Evolutionary conservation across 2,797 vertebrate genomes (phyloP).

Genomic region (Arctocebus calabarensis): DNA sequence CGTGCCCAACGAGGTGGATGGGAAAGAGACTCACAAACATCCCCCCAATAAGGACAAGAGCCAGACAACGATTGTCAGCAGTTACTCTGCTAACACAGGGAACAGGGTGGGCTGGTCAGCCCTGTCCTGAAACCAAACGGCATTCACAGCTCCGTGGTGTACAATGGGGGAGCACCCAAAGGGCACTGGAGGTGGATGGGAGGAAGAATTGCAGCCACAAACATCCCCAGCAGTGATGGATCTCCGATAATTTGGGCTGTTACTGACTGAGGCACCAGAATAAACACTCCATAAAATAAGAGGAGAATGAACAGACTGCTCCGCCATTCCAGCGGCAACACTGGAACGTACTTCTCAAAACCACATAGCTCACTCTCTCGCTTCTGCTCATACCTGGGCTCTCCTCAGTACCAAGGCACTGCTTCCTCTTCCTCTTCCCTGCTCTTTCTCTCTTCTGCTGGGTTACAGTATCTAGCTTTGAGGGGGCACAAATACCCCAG

Average conservation of each 20-base stretch:
- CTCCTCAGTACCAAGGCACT: not conserved
- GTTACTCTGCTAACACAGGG: not conserved
- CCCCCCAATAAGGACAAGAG: not conserved
- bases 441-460: not conserved
- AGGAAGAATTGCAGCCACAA: not conserved
- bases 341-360: not conserved
- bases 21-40: not conserved
- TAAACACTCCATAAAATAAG: not conserved
- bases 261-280: not conserved
- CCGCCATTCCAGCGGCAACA: not conserved
- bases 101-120: not conserved
- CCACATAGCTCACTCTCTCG: not conserved
- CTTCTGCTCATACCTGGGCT: not conserved
- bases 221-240: not conserved
- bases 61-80: not conserved
- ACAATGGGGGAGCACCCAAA: not conserved
- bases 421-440: not conserved
- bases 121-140: not conserved
- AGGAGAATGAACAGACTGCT: not conserved
- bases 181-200: not conserved
- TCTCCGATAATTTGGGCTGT: not conserved
- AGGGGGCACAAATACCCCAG: not conserved
- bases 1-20: not conserved
- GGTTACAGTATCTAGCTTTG: not conserved
- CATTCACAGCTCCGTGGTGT: not conserved